Evolutionary conservation across 2,113 vertebrate genomes (phyloP).

Genomic region (Corythaixoides concolor): DNA sequence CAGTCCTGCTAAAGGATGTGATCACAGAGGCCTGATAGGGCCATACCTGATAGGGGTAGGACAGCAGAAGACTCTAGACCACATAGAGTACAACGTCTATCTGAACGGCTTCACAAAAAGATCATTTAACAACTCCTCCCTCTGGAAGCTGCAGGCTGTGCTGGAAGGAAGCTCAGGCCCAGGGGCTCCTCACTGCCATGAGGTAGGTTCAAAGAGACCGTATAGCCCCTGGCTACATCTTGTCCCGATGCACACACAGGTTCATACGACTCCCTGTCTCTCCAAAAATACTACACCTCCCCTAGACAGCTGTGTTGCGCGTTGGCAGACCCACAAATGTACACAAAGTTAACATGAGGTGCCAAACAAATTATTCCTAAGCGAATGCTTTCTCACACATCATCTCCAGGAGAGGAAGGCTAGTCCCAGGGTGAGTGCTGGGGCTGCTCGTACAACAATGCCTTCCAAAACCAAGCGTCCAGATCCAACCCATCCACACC

Average conservation of each 20-base stretch:
- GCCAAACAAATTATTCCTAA: not conserved
- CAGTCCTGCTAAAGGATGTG: not conserved
- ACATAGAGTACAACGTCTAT: not conserved
- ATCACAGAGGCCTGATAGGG: not conserved
- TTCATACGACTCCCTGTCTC: not conserved
- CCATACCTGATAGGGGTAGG: not conserved
- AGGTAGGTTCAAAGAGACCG: not conserved
- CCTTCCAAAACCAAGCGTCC: not conserved
- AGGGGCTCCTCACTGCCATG: accelerated
- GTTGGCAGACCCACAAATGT: not conserved
- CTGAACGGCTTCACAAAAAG: not conserved
- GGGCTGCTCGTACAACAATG: accelerated
- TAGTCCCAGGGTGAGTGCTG: not conserved
- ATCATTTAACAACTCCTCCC: not conserved
- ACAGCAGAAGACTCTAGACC: not conserved
- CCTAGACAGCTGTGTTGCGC: accelerated
- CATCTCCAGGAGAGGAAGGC: not conserved
- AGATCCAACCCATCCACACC: accelerated
- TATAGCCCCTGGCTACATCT: accelerated
- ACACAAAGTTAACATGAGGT: not conserved
- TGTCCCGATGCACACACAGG: not conserved
- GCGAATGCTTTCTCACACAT: not conserved
- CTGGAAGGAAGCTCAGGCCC: not conserved
- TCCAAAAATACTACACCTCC: not conserved
- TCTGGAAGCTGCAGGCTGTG: not conserved